Base-by-base conservation (phyloP, 2,888 invertebrate species). In the Ectobius pallidus region DNA sequence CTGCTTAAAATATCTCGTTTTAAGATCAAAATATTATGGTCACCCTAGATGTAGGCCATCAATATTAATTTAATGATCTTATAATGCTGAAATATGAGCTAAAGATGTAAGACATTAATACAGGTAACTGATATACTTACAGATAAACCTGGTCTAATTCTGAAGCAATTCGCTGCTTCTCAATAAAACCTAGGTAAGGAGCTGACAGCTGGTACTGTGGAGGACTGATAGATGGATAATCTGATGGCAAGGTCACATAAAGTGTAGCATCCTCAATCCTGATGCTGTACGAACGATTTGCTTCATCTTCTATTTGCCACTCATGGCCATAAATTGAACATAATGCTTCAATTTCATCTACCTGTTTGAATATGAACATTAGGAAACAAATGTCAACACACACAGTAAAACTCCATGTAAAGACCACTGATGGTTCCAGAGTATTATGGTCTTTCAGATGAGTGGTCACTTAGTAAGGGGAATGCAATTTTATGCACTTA, bases 151-250 rank as follows among this genome's bases (percentile, higher is more conserved):
- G 86, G 78, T 90, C 86, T 78, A 93, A 84, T 22, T 85, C 83
- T 73, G 82, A 81, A 71, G 85, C 84, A 1, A 93, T 82, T 39
- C 83, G 79, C 74, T 84, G 83, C 79, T 91, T 91, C 49, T 86
- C 85, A 49, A 85, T 82, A 69, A 87, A 85, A 67, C 86, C 85
- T 81, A 93, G 85, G 86, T 89, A 88, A 0, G 93, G 92, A 0
- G 92, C 92, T 69, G 91, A 90, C 46, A 93, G 79, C 79, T 91
- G 89, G 81, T 89, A 92, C 75, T 84, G 85, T 0, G 93, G 93
- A 1, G 92, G 91, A 0, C 86, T 82, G 39, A 83, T 78, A 1
- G 85, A 84, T 0, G 93, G 93, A 80, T 93, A 93, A 39, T 87
- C 86, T 6, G 84, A 80, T 18, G 89, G 87, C 80, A 92, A 83